Conservation (phyloP, 2,113 vertebrate species). For the Trematocara marginatum region DNA sequence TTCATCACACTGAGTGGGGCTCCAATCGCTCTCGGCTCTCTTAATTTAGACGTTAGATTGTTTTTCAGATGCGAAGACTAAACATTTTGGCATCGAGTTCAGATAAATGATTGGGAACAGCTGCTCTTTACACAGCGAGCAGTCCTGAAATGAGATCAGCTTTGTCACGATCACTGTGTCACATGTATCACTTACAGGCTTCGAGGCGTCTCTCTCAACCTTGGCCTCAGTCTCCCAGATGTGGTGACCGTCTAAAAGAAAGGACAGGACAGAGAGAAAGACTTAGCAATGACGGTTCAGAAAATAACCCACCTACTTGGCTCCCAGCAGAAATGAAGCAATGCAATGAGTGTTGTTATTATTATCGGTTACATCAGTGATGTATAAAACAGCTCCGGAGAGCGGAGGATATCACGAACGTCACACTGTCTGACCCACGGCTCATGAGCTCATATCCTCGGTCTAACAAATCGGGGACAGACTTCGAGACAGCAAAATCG, state of each 20-base stretch:
- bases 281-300: neutral
- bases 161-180: neutral
- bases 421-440: constrained; percentile 41
- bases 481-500: neutral
- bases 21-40: neutral
- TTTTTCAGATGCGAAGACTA: neutral
- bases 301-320: constrained; percentile 7
- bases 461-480: constrained; percentile 11
- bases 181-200: constrained; percentile 80
- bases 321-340: neutral
- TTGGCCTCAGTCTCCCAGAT: constrained; percentile 97
- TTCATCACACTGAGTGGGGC: neutral
- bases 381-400: constrained; percentile 6
- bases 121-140: neutral
- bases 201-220: constrained; percentile 85
- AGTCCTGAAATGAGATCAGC: neutral
- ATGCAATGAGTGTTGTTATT: neutral
- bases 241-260: constrained; percentile 88
- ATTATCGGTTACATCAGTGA: constrained; percentile 46
- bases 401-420: neutral
- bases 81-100: neutral
- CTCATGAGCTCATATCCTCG: constrained; percentile 52
- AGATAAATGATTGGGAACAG: neutral
- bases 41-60: neutral
- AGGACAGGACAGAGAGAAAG: constrained; percentile 1